A percentile compares a stretch with the other conserved stretches of the same genome.
Evolutionary conservation across 92 coral and sea anemone species (phyloP).

Genomic region (Blastomussa wellsi): DNA sequence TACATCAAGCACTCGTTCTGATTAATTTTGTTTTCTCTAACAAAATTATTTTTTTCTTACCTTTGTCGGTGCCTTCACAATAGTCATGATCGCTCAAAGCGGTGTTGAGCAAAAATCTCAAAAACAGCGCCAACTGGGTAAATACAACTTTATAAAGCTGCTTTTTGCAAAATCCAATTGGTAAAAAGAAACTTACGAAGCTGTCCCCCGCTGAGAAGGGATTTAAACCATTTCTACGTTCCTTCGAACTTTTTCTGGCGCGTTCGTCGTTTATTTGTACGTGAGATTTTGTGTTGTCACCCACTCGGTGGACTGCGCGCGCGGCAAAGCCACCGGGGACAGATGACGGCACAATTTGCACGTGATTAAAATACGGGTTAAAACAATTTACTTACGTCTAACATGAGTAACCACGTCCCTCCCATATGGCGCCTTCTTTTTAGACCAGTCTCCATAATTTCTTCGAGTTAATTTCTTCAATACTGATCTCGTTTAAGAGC

Average conservation of each 20-base stretch:
- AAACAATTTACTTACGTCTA: slow-evolving; percentile 32
- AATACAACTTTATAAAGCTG: not conserved
- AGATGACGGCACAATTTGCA: not conserved
- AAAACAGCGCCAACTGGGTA: not conserved
- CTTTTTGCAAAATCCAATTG: not conserved
- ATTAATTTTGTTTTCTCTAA: not conserved
- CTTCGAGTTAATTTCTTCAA: not conserved
- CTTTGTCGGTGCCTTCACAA: not conserved
- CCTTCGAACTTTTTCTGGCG: not conserved
- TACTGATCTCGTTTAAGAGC: not conserved
- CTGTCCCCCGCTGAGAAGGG: not conserved
- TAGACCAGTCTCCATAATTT: slow-evolving; percentile 15
- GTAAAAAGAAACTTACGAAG: not conserved
- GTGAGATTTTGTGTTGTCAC: not conserved
- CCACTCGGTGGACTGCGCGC: not conserved
- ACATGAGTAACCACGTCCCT: slow-evolving; percentile 35
- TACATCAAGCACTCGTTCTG: not conserved
- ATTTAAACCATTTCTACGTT: not conserved
- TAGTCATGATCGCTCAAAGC: slow-evolving; percentile 5
- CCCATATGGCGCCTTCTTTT: slow-evolving; percentile 45
- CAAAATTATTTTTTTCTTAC: not conserved
- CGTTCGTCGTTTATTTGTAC: slow-evolving; percentile 4
- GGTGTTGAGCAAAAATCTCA: not conserved
- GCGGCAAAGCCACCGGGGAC: not conserved
- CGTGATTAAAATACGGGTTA: not conserved